Base-by-base conservation (phyloP, 2,797 vertebrate species). In the Bovichtus diacanthus region DNA sequence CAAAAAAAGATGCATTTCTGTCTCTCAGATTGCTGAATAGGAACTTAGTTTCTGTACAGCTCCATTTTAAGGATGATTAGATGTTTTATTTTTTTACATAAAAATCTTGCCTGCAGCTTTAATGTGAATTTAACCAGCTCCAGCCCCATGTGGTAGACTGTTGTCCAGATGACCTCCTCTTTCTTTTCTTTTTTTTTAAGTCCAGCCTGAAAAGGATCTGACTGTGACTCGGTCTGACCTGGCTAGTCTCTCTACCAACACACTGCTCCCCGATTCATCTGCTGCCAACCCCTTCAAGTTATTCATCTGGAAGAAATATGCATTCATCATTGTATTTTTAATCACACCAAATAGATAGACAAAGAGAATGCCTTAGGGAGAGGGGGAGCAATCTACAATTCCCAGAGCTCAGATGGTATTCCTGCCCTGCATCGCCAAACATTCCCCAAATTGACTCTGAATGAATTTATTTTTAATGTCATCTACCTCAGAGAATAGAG, bases 271-370 rank as follows among this genome's bases (percentile, higher is more conserved):
- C 68, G 92, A 93, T 94, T 95, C 90, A 94, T 94, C 94, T 92
- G 74, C 93, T 95, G 94, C 94, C 93, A 95, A 93, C 85, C 93
- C 88, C 92, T 93, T 93, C 93, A 94, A 95, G 93, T 95, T 94
- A 94, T 95, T 95, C 95, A 95, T 95, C 93, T 95, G 93, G 91
- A 94, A 93, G 91, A 92, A 94, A 94, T 94, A 94, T 94, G 94
- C 93, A 95, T 95, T 95, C 94, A 94, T 95, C 94, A 95, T 95
- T 95, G 94, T 95, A 95, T 95, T 95, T 96, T 95, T 95, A 95
- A 96, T 95, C 95, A 95, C 94, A 94, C 94, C 94, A 94, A 95
- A 94, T 93, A 95, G 94, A 95, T 94, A 95, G 94, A 95, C 94
- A 95, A 95, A 94, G 93, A 88, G 85, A 93, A 94, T 93, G 93